Evolutionary conservation across 2,888 invertebrate species (phyloP), one percentile per base, ranked within the genome.

Genomic region (Drosophila prostipennis): DNA sequence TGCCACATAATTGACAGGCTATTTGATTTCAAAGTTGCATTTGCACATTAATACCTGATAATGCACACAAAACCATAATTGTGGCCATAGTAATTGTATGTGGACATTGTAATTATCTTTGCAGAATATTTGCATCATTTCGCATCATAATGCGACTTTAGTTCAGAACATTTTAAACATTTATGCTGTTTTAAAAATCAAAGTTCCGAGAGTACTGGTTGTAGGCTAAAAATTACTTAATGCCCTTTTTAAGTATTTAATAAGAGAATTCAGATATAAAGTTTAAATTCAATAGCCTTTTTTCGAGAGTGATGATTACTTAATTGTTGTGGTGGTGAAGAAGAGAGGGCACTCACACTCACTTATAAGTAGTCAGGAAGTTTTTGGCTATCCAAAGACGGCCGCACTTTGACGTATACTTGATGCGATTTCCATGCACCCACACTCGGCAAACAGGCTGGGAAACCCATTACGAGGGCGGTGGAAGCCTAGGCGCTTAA

Each of bases 381-480:
- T 42, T 42, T 19, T 19, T 11, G 11, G 10, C 11, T 19, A 10
- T 11, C 19, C 19, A 19, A 19, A 19, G 19, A 19, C 19, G 19
- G 2, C 19, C 19, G 4, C 13, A 37, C 36, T 36, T 19, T 45
- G 43, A 59, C 26, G 39, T 40, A 40, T 6, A 39, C 58, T 46
- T 37, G 23, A 58, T 40, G 61, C 3, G 16, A 57, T 40, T 61
- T 61, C 58, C 26, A 58, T 26, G 46, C 14, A 36, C 32, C 32
- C n/a, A 32, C 46, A 19, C 48, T 36, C 19, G 34, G 32, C 32
- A 14, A 32, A 48, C 14, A 26, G 29, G 10, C 16, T 23, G 48
- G 4, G 32, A 49, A 61, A 23, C 43, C 53, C 64, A 53, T 64
- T 65, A 34, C 10, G 26, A 34, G 8, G 59, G 16, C 14, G 13